Percentiles rank a stretch among this genome's conserved stretches.
Conservation (phyloP, 2,113 vertebrate species). For the Neoarius graeffei region DNA sequence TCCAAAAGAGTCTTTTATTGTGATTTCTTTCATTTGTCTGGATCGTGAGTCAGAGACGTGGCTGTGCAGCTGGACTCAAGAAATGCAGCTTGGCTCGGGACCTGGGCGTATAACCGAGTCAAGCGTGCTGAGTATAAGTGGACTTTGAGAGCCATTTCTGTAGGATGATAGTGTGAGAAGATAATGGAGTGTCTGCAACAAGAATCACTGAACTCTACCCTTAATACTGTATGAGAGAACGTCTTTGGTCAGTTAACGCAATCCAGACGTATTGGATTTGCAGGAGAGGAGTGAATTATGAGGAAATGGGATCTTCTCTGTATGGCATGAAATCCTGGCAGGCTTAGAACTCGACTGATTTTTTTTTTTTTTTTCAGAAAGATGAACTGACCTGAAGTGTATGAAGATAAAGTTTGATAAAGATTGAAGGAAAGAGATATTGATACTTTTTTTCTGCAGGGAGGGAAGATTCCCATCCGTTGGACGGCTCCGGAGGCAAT, state of each 20-base stretch:
- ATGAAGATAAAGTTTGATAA: neutral
- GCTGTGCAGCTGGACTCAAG: no score
- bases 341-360: neutral
- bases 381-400: conserved; percentile 4
- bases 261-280: neutral
- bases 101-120: neutral
- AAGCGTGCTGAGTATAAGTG: neutral
- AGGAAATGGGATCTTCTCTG: conserved; percentile 4
- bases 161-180: conserved; percentile 22
- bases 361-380: neutral
- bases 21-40: neutral
- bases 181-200: conserved; percentile 1
- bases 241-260: neutral
- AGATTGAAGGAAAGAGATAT: neutral
- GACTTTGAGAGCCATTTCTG: neutral
- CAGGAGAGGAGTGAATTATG: conserved; percentile 21
- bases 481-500: conserved; percentile 98
- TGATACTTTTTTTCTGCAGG: conserved; percentile 69
- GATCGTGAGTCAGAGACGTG: neutral
- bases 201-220: conserved; percentile 7
- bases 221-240: conserved; percentile 9
- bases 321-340: neutral
- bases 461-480: conserved; percentile 94
- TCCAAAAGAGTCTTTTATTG: neutral
- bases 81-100: neutral